Evolutionary conservation across 64 coral and sea anemone genomes (phyloP).

Genomic region (Stichodactyla helianthus): DNA sequence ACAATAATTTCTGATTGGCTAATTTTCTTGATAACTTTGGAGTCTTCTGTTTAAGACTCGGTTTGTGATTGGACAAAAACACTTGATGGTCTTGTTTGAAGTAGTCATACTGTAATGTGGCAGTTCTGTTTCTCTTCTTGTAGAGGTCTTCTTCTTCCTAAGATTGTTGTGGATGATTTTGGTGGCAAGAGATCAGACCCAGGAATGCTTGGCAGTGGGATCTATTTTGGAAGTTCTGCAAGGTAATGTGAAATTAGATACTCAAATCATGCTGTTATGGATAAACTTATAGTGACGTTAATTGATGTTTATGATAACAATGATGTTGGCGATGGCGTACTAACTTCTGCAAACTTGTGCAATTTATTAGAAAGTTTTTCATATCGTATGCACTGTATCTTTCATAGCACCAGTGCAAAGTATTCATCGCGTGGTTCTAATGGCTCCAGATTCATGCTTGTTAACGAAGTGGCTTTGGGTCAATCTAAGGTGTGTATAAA

Average conservation of each 20-base stretch:
- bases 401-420: slow-evolving; percentile 66
- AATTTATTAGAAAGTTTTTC: neutral
- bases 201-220: slow-evolving; percentile 85
- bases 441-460: slow-evolving; percentile 72
- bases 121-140: neutral
- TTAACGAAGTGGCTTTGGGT: slow-evolving; percentile 88
- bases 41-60: no score
- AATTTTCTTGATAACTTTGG: no score
- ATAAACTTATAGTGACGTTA: neutral
- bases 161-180: slow-evolving; percentile 88
- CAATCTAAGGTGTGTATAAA: slow-evolving; percentile 60
- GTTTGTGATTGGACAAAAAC: no score
- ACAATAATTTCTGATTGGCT: no score
- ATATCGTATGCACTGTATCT: neutral
- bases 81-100: no score
- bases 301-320: neutral
- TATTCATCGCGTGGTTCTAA: slow-evolving; percentile 68
- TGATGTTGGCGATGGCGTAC: neutral
- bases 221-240: slow-evolving; percentile 81
- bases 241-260: slow-evolving; percentile 37
- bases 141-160: slow-evolving; percentile 87
- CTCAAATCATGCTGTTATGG: neutral
- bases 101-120: no score
- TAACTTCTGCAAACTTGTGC: neutral
- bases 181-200: slow-evolving; percentile 84